A percentile compares a stretch with the other conserved stretches of the same genome.
These are phyloP conservation scores for Onychomys torridus DNA, from an alignment of 2,797 vertebrate species.

Conservation along the genomic window DNA sequence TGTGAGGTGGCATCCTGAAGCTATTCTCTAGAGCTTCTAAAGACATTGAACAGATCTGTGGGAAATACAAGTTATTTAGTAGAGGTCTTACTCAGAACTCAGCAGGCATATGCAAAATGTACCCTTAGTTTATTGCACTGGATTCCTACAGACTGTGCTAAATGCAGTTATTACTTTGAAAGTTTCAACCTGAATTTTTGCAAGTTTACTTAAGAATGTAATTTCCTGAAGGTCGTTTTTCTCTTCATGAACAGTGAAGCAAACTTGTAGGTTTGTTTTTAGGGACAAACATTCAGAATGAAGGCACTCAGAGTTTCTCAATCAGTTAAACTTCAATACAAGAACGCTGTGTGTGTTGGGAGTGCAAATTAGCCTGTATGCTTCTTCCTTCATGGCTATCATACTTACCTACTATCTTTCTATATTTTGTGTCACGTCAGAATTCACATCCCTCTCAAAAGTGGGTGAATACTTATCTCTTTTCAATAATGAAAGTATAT, in stretches of 20 bases:
- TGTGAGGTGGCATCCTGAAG: background rate
- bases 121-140: background rate
- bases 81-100: background rate
- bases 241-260: background rate
- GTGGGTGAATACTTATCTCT: slow-evolving; percentile 82
- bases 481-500: slow-evolving; percentile 72
- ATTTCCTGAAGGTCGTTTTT: background rate
- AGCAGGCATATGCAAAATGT: background rate
- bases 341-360: slow-evolving; percentile 37
- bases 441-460: slow-evolving; percentile 74
- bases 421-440: slow-evolving; percentile 70
- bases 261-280: background rate
- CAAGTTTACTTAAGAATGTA: slow-evolving; percentile 7
- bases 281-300: slow-evolving; percentile 49
- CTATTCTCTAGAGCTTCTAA: background rate
- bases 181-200: background rate
- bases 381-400: slow-evolving; percentile 40
- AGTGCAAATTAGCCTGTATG: slow-evolving; percentile 55
- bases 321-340: slow-evolving; percentile 80
- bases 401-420: slow-evolving; percentile 54
- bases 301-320: slow-evolving; percentile 63
- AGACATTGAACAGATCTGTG: background rate
- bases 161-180: background rate
- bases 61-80: slow-evolving; percentile 17
- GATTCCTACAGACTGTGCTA: background rate